phyloP scores from a whole-genome alignment of 2,113 vertebrate genomes.

The Sturnus vulgaris region DNA sequence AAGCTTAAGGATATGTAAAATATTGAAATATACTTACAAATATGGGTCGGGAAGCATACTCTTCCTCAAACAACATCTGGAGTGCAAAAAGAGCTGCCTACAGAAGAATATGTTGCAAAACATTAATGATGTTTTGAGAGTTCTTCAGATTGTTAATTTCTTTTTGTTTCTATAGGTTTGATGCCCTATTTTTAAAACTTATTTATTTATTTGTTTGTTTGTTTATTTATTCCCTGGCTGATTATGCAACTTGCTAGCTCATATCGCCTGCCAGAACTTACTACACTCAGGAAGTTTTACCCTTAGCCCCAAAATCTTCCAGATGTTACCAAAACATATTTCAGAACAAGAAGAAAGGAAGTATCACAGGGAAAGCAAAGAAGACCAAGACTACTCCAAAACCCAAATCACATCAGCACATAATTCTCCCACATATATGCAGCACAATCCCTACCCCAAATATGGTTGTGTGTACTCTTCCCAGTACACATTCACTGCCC shows the following conservation, averaged over 20 bases:
- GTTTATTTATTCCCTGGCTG: background rate
- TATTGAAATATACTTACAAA: constrained; percentile 81
- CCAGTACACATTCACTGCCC: background rate
- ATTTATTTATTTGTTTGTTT: too few relatives aligned
- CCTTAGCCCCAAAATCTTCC: background rate
- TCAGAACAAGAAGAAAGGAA: background rate
- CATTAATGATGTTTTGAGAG: background rate
- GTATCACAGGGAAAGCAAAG: background rate
- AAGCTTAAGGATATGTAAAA: background rate
- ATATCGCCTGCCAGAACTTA: background rate
- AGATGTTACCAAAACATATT: background rate
- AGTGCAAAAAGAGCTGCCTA: constrained; percentile 96
- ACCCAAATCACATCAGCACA: background rate
- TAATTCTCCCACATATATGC: background rate
- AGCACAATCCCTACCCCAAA: background rate
- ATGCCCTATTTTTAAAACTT: background rate
- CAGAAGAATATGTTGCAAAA: background rate
- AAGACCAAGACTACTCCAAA: background rate
- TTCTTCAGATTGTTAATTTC: background rate
- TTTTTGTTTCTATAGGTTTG: background rate
- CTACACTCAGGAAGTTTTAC: background rate
- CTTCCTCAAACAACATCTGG: constrained; percentile 84
- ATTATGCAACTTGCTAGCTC: background rate
- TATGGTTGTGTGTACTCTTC: background rate
- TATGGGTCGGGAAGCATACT: constrained; percentile 81